A percentile compares a stretch with the other conserved stretches of the same genome.
These are phyloP conservation scores for Macrosteles quadrilineatus DNA, from an alignment of 1,140 invertebrate genomes.

Conservation along the genomic window DNA sequence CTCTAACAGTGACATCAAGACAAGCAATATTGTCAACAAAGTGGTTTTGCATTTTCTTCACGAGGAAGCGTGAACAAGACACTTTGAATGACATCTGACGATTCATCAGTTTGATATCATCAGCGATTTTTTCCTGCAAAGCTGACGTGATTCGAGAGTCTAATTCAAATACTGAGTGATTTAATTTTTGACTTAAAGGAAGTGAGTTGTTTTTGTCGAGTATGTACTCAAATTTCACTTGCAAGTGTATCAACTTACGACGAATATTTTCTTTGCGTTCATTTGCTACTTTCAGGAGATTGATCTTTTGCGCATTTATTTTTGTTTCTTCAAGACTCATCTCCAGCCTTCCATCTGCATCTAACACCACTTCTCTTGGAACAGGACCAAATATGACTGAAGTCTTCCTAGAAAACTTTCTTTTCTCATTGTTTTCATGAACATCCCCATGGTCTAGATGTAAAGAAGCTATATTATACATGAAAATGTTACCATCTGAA, in stretches of 20 bases:
- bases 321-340: not conserved
- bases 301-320: not conserved
- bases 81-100: not conserved
- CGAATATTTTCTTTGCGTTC: not conserved
- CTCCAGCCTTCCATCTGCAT: not conserved
- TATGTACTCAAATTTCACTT: not conserved
- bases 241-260: not conserved
- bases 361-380: not conserved
- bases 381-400: no score
- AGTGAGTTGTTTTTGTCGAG: not conserved
- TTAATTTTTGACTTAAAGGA: not conserved
- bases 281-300: not conserved
- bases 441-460: no score
- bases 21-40: not conserved
- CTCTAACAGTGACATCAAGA: conserved; percentile 14
- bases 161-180: conserved; percentile 1
- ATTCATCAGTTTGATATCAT: not conserved
- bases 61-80: not conserved
- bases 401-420: no score
- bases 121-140: not conserved
- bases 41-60: conserved; percentile 19
- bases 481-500: conserved; percentile 16
- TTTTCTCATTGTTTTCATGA: no score
- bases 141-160: not conserved
- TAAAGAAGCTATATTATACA: not conserved